A percentile compares a stretch with the other conserved stretches of the same genome.
These are phyloP conservation scores for Parasteatoda tepidariorum DNA, from an alignment of 1,140 invertebrate genomes.

Conservation along the genomic window DNA sequence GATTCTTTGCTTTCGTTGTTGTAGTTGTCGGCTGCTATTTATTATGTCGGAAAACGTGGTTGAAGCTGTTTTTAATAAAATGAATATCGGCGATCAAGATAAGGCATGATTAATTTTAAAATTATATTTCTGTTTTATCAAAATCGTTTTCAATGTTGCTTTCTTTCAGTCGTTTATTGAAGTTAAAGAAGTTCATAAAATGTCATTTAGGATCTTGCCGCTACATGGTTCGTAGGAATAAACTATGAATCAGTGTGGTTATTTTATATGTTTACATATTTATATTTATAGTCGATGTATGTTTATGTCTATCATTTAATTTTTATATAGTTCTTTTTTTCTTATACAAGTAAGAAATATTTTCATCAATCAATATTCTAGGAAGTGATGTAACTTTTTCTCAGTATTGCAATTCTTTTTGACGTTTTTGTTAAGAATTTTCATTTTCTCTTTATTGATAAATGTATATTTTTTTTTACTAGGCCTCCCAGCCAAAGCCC, in stretches of 20 bases:
- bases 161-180: slow-evolving; percentile 31
- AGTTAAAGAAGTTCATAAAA: background rate
- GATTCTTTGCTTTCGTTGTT: background rate
- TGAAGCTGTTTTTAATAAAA: slow-evolving; percentile 41
- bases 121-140: slow-evolving; percentile 25
- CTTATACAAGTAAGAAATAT: no score
- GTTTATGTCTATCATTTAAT: no score
- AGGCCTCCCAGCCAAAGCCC: slow-evolving; percentile 20
- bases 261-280: no score
- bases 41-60: slow-evolving; percentile 51
- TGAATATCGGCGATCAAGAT: slow-evolving; percentile 34
- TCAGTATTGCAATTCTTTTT: no score
- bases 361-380: no score
- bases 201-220: background rate
- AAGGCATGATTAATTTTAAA: slow-evolving; percentile 50
- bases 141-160: slow-evolving; percentile 20
- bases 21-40: slow-evolving; percentile 10
- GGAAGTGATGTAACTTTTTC: no score
- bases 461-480: background rate
- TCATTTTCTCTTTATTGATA: no score
- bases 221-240: slow-evolving; percentile 42
- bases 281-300: no score
- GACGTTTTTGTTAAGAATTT: no score
- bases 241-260: no score
- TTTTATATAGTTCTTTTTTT: background rate